Evolutionary conservation across 2,797 vertebrate species (phyloP).

Genomic region (Catamblyrhynchus diadema): DNA sequence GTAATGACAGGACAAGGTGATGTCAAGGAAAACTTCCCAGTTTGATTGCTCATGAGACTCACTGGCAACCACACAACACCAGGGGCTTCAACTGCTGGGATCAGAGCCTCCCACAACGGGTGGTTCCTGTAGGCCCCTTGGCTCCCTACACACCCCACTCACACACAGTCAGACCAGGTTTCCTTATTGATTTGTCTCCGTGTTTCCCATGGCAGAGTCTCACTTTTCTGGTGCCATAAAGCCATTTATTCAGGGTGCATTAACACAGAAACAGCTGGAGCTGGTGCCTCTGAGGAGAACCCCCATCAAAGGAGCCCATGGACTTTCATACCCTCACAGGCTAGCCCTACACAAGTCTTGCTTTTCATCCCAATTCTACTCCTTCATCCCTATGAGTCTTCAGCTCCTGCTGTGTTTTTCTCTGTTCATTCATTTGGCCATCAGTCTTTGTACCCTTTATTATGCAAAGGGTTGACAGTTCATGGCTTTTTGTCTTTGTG

Average conservation of each 20-base stretch:
- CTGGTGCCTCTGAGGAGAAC: rapidly evolving
- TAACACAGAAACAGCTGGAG: not conserved
- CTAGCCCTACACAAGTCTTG: not conserved
- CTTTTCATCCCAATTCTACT: not conserved
- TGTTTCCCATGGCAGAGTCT: not conserved
- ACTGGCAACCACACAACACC: not conserved
- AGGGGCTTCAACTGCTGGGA: not conserved
- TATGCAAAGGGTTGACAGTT: not conserved
- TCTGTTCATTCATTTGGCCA: not conserved
- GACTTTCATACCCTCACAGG: not conserved
- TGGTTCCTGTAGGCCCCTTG: not conserved
- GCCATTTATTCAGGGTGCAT: not conserved
- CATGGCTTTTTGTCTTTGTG: not conserved
- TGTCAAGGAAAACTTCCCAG: not conserved
- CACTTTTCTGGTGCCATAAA: not conserved
- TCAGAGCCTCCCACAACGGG: not conserved
- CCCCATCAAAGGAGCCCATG: not conserved
- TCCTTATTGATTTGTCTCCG: not conserved
- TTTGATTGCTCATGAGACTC: not conserved
- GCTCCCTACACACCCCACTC: not conserved
- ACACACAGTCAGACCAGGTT: not conserved
- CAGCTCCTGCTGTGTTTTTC: not conserved
- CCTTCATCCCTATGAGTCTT: not conserved
- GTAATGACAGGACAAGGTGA: too few species aligned
- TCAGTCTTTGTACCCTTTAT: not conserved